These are phyloP conservation scores for Microcebus ravelobensis DNA, from an alignment of 2,113 vertebrate species.

Conservation along the genomic window DNA sequence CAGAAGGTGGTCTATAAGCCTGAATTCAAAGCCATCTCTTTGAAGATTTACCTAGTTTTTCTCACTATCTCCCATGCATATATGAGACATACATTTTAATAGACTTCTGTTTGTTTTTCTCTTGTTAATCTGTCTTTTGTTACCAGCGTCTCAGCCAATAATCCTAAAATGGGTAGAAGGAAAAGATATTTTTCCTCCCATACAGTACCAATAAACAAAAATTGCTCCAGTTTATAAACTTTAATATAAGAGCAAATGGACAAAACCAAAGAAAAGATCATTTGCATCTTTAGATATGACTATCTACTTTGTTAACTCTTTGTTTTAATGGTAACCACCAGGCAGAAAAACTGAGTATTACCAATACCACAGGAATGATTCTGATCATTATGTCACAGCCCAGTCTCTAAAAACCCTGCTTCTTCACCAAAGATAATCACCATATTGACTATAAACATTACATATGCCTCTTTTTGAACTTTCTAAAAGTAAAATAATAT, in stretches of 20 bases:
- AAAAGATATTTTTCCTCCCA: background rate
- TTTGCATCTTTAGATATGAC: background rate
- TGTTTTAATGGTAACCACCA: background rate
- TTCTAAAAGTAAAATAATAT: background rate
- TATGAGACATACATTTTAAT: background rate
- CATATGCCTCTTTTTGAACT: background rate
- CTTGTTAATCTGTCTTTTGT: background rate
- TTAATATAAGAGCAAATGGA: background rate
- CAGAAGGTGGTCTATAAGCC: background rate
- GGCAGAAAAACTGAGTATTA: background rate
- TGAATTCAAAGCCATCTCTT: background rate
- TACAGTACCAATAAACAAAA: background rate
- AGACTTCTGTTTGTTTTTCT: background rate
- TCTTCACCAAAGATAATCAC: background rate
- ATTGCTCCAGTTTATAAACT: background rate
- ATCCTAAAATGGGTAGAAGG: background rate
- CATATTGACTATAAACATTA: background rate
- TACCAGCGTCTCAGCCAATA: background rate
- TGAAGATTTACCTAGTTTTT: background rate
- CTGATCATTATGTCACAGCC: background rate
- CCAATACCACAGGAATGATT: background rate
- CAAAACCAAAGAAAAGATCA: background rate
- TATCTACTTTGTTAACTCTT: background rate
- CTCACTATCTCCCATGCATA: background rate
- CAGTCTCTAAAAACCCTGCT: background rate